Evolutionary conservation across 2,888 invertebrate genomes (phyloP), one percentile per base, ranked within the genome.

Genomic region (Microctonus aethiopoides): DNA sequence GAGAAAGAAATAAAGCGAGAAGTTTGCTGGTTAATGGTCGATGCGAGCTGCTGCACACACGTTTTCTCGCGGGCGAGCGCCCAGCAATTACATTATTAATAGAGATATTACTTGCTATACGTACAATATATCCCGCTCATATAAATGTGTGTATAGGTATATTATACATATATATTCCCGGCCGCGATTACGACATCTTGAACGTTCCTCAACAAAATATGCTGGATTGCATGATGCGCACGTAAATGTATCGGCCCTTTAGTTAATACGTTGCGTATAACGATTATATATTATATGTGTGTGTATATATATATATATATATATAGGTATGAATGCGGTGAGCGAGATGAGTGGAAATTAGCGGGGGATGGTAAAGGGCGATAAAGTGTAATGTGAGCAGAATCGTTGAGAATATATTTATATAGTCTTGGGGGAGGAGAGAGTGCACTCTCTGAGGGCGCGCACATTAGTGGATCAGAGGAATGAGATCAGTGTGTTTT

Each of bases 21-120:
- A 24, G 51, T 68, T 72, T 32, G 57, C 46, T 70, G 71, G 75
- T 76, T 80, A 81, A 81, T 81, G 79, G 74, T 77, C 74, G 32
- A 16, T 22, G 26, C 54, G 26, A 32, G 74, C 75, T 70, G 67
- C n/a, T n/a, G n/a, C n/a, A n/a, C n/a, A 77, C 78, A 79, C 76
- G 76, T 56, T 63, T 46, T 71, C 75, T 77, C 77, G 76, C 76
- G 81, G 78, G 76, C 75, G 78, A 77, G 76, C 75, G 81, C 78
- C 76, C 76, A 77, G 81, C 83, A 83, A 82, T 83, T 82, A 81
- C 81, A 82, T 83, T 83, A 83, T 83, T 83, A 83, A 83, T 83
- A 83, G 83, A 83, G 83, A 82, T 83, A 83, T 84, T 84, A 83
- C 80, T 77, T 77, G 78, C 76, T 74, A 46, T 46, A 39, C 3